Base-by-base conservation (phyloP, 2,797 vertebrate species). In the Tauraco hartlaubi region DNA sequence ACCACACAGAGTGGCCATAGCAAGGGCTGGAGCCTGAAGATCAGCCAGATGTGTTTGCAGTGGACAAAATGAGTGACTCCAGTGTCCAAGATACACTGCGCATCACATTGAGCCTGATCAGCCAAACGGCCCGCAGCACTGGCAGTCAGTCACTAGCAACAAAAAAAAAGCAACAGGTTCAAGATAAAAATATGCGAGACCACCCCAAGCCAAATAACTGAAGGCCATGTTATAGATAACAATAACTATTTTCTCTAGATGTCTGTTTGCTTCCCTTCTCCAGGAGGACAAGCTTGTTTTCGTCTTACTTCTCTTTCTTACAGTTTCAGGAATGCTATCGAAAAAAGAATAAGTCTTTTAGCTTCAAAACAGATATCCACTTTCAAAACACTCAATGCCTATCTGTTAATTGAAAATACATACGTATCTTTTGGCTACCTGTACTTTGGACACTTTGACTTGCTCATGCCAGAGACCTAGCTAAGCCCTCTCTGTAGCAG, bases 171-270 rank as follows among this genome's bases (percentile, higher is more conserved):
- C 3, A 10, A 81, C 37, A 69, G 26, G 74, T 89, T 90, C 58
- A 49, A 61, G 90, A 93, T 76, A 92, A 90, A 94, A 93, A 92
- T 78, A 92, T 29, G 51, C 79, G 2, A 72, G 63, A 69, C 29
- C 18, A 9, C 73, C 72, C 48, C 52, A 74, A 31, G 88, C 35
- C 85, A 94, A 84, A 81, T 79, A 88, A 69, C 51, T 76, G 74
- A 86, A 86, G 83, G 58, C 55, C 26, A 16, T 5, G 59, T 86
- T 77, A 85, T 4, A 85, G 55, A 62, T 58, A 95, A 86, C 73
- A 90, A 21, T 22, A 90, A 61, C 55, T 87, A 3, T 82, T 92
- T 75, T 88, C 51, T 73, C 52, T 33, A 51, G 35, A 10, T 28
- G 15, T 21, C 82, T 83, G 35, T 56, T 62, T 74, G 33, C 49